phyloP scores from a whole-genome alignment of 2,888 invertebrate species.

The Morpho achilles region DNA sequence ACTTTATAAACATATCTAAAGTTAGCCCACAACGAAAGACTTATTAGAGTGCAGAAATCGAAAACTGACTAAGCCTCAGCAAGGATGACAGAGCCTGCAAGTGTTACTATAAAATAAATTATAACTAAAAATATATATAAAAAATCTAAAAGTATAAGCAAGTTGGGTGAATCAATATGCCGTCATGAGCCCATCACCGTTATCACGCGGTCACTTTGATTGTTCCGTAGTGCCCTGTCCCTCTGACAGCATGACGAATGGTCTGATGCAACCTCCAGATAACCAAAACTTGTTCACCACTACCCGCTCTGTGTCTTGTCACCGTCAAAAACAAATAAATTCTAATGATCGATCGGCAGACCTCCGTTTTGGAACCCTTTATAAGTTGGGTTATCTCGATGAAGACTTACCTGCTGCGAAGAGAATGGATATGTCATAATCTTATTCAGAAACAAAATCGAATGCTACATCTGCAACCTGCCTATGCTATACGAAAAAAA shows the following conservation, averaged over 20 bases:
- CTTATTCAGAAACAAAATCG: conserved; percentile 16
- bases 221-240: conserved; percentile 64
- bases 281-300: conserved; percentile 37
- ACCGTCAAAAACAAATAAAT: conserved; percentile 75
- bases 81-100: too few species aligned
- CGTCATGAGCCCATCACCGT: conserved; percentile 44
- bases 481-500: too few species aligned
- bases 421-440: conserved; percentile 35
- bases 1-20: too few species aligned
- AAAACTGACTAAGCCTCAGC: too few species aligned
- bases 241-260: conserved; percentile 77
- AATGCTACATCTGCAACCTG: conserved; percentile 8
- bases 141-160: conserved; percentile 1
- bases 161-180: conserved; percentile 21
- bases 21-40: too few species aligned
- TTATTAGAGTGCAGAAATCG: too few species aligned
- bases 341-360: conserved; percentile 74
- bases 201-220: conserved; percentile 75
- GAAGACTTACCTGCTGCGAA: conserved; percentile 50
- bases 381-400: conserved; percentile 63
- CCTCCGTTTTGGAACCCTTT: conserved; percentile 65
- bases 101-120: not conserved
- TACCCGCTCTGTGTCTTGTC: conserved; percentile 61
- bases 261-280: conserved; percentile 65
- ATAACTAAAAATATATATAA: not conserved